Base-by-base conservation (phyloP, 2,113 vertebrate genomes). In the Pipra filicauda region DNA sequence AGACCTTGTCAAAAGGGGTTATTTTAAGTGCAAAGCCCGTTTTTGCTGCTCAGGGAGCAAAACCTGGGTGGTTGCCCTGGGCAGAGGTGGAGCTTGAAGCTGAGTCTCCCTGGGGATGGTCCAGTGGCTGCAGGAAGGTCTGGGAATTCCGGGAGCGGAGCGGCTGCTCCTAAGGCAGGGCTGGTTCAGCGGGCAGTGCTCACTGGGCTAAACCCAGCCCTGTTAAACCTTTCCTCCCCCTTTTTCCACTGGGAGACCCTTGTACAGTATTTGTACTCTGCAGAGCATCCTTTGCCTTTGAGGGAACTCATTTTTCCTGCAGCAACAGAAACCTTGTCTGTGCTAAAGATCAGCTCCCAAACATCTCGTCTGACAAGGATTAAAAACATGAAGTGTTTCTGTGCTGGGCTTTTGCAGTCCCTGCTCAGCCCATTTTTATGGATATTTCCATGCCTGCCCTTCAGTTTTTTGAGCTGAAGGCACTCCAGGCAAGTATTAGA, bases 81-180 rank as follows among this genome's bases (percentile, higher is more conserved):
- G 49, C 37, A 33, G 26, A 51, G 30, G 33, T 52, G 76, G 59
- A 37, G 33, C 27, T 59, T 49, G 13, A 35, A 58, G 61, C 33
- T 24, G 2, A 64, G 28, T 39, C 7, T 30, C 44, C 58, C 52
- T 10, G 58, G 37, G 10, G 51, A 1, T 43, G 62, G 2, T 62
- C 9, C 0, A 6, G 23, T 23, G 10, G 12, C 4, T 10, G 8
- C 7, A 20, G 46, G 48, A 12, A 11, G 11, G 6, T 49, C 28
- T 12, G 64, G 69, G 91, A 31, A 6, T 22, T 6, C 1, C 0
- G 24, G 9, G 12, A 3, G 1, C 4, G 1, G 46, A 3, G 55
- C 21, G 3, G 11, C 4, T 37, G 17, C 24, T 24, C 8, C 33
- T 14, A 33, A 11, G 9, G 12, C 31, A 46, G 11, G 30, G 10